Percentiles rank a stretch among this genome's conserved stretches.
phyloP scores from a whole-genome alignment of 2,888 invertebrate genomes.

The Diarsia rubi region DNA sequence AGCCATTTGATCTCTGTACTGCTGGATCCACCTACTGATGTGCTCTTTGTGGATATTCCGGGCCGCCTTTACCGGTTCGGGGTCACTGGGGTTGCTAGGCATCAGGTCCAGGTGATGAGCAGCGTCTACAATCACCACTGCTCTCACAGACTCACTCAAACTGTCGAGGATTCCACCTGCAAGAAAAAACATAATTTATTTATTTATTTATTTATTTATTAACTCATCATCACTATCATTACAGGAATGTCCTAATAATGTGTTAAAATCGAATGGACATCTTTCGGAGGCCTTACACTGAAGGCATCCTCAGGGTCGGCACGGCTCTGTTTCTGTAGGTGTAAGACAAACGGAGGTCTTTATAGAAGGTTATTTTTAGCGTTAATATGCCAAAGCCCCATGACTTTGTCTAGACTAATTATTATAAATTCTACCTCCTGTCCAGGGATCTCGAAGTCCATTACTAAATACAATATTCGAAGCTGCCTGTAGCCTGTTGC shows the following conservation, averaged over 20 bases:
- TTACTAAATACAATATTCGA: conserved; percentile 96
- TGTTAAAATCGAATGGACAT: not conserved
- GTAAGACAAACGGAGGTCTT: not conserved
- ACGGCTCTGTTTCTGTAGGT: not conserved
- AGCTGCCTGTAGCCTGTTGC: conserved; percentile 92
- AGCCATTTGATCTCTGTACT: conserved; percentile 64
- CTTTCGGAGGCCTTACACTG: no score
- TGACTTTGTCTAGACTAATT: not conserved
- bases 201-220: no score
- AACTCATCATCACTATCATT: no score
- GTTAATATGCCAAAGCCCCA: not conserved
- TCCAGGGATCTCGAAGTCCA: conserved; percentile 97
- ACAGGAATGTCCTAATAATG: no score
- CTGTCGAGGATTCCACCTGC: conserved; percentile 93
- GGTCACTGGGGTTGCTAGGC: conserved; percentile 92
- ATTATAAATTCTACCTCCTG: conserved; percentile 90
- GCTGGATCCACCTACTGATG: conserved; percentile 91
- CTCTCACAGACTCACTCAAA: conserved; percentile 92
- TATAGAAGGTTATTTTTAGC: not conserved
- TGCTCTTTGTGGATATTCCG: conserved; percentile 91
- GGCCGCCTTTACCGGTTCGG: conserved; percentile 92
- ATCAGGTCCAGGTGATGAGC: conserved; percentile 97
- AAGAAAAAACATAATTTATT: conserved; percentile 10
- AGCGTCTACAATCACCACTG: conserved; percentile 94
- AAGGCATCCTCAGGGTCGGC: no score